These are phyloP conservation scores for Aphaenogaster ashmeadi DNA, from an alignment of 1,140 invertebrate genomes.

Conservation along the genomic window DNA sequence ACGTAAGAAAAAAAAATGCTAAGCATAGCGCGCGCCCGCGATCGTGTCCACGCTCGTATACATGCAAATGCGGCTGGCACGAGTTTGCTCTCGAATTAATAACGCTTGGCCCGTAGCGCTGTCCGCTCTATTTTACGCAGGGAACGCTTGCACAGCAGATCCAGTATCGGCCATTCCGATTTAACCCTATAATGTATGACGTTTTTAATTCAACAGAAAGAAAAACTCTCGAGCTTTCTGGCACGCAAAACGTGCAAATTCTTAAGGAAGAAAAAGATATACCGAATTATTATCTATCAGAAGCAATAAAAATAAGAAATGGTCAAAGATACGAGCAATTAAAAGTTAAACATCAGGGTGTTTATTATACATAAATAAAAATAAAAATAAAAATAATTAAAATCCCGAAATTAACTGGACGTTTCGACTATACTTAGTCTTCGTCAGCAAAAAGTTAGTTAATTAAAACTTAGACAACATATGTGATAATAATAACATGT, in stretches of 20 bases:
- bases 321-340: no score
- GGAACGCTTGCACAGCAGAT: conserved; percentile 35
- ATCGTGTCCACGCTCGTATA: conserved; percentile 27
- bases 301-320: no score
- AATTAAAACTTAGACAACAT: no score
- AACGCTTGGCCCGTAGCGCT: conserved; percentile 39
- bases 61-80: conserved; percentile 53
- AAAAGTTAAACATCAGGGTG: no score
- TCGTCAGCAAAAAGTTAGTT: no score
- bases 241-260: neutral
- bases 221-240: neutral
- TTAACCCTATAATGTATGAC: conserved; percentile 41
- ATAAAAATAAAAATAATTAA: no score
- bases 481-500: no score
- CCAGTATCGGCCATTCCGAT: conserved; percentile 18
- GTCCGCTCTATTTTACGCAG: conserved; percentile 43
- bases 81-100: conserved; percentile 58
- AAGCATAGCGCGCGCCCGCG: conserved; percentile 39
- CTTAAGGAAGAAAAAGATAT: neutral
- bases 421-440: no score
- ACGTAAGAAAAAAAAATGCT: conserved; percentile 56
- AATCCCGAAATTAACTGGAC: no score
- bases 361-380: no score
- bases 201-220: conserved; percentile 25
- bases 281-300: no score